Evolutionary conservation across 2,888 invertebrate genomes (phyloP).

Genomic region (Drosophila rellima): DNA sequence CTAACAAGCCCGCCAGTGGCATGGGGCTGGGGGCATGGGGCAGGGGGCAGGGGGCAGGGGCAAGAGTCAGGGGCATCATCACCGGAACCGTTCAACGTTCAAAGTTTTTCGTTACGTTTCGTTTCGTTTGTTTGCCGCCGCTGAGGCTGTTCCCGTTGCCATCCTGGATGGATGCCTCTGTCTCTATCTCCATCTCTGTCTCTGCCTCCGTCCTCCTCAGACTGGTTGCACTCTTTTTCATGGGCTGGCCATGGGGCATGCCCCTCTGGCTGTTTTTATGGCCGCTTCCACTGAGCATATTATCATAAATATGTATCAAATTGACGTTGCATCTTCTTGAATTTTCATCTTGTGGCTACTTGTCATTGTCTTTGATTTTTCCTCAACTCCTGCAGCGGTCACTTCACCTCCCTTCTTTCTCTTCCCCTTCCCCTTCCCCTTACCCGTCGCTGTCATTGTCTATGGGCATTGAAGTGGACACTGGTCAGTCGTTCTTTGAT

Average conservation of each 20-base stretch:
- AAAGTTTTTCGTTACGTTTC: conserved; percentile 42
- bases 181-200: not conserved
- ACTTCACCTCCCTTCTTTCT: not conserved
- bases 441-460: conserved; percentile 50
- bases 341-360: conserved; percentile 80
- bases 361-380: conserved; percentile 80
- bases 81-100: conserved; percentile 69
- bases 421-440: not conserved
- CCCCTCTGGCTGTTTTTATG: conserved; percentile 51
- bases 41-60: too few relatives aligned
- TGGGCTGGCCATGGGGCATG: conserved; percentile 39
- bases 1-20: conserved; percentile 65
- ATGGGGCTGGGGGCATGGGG: conserved; percentile 3
- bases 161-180: conserved; percentile 8
- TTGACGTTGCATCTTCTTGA: conserved; percentile 81
- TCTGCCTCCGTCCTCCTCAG: not conserved
- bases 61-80: conserved; percentile 20
- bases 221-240: conserved; percentile 14
- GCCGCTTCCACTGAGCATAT: conserved; percentile 65
- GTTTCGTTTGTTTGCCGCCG: conserved; percentile 70
- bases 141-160: conserved; percentile 29
- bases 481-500: conserved; percentile 62
- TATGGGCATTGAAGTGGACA: conserved; percentile 71
- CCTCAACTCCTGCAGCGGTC: conserved; percentile 60
- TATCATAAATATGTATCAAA: conserved; percentile 80